Percentiles rank a stretch among this genome's conserved stretches.
phyloP scores from a whole-genome alignment of 2,888 invertebrate genomes.

The Agonopterix arenella region DNA sequence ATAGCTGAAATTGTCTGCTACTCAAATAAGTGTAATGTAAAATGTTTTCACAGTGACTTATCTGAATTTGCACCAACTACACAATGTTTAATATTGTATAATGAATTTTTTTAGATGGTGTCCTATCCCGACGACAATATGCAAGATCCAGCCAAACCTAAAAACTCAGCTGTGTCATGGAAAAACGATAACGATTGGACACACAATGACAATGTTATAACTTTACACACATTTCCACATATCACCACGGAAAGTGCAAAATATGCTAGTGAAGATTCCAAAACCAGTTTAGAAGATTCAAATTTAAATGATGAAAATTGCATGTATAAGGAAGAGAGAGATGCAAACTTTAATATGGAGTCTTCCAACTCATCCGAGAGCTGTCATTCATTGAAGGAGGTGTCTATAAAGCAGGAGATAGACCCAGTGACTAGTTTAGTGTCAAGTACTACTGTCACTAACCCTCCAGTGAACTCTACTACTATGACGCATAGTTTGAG shows the following conservation, averaged over 20 bases:
- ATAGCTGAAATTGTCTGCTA: no score
- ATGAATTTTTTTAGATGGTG: constrained; percentile 41
- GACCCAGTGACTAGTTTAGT: constrained; percentile 45
- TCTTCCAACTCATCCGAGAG: constrained; percentile 70
- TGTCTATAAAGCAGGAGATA: constrained; percentile 48
- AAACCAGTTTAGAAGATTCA: constrained; percentile 67
- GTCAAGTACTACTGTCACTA: constrained; percentile 43
- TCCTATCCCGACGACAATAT: constrained; percentile 65
- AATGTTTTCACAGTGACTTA: no score
- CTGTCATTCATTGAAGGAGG: constrained; percentile 65
- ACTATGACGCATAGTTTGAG: constrained; percentile 45
- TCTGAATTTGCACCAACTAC: no score
- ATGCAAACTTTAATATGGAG: constrained; percentile 69
- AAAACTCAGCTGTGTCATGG: constrained; percentile 64
- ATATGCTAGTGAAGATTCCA: constrained; percentile 67
- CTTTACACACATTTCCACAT: constrained; percentile 55
- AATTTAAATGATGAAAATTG: constrained; percentile 66
- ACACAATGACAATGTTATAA: constrained; percentile 54
- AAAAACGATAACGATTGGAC: constrained; percentile 60
- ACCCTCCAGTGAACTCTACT: constrained; percentile 45
- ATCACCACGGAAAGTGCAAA: constrained; percentile 51
- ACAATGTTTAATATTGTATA: neutral
- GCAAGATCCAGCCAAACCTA: constrained; percentile 67
- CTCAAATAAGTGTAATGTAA: no score
- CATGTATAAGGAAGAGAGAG: constrained; percentile 66